Evolutionary conservation across 2,113 vertebrate genomes (phyloP).

Genomic region (Microcebus murinus): DNA sequence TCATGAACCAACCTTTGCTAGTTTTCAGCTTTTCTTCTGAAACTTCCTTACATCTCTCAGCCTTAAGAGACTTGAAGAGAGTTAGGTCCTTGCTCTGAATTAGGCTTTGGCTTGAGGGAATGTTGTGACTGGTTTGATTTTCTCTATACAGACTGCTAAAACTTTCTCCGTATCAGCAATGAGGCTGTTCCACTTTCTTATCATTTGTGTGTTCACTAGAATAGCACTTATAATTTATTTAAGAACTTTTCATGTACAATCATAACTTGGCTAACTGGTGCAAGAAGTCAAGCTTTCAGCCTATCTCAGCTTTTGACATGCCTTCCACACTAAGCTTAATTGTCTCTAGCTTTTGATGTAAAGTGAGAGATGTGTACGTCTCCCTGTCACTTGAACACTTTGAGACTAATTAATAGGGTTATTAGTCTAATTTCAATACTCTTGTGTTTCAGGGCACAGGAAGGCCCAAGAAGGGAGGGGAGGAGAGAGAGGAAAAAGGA

Average conservation of each 20-base stretch:
- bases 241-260: neutral
- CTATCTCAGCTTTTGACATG: neutral
- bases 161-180: neutral
- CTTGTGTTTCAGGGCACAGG: neutral
- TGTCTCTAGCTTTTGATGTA: neutral
- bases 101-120: neutral
- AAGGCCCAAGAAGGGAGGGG: accelerated
- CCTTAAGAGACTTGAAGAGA: neutral
- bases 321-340: neutral
- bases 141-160: neutral
- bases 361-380: neutral
- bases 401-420: neutral
- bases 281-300: neutral
- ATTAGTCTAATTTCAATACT: neutral
- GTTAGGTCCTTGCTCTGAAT: neutral
- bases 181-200: neutral
- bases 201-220: neutral
- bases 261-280: neutral
- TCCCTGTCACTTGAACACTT: neutral
- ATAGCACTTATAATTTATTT: neutral
- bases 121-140: neutral
- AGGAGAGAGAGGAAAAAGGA: neutral
- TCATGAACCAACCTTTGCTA: no score
- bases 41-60: neutral
- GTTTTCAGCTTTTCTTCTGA: no score